A percentile compares a stretch with the other conserved stretches of the same genome.
Evolutionary conservation across 2,888 invertebrate genomes (phyloP).

Genomic region (Phalera bucephala): DNA sequence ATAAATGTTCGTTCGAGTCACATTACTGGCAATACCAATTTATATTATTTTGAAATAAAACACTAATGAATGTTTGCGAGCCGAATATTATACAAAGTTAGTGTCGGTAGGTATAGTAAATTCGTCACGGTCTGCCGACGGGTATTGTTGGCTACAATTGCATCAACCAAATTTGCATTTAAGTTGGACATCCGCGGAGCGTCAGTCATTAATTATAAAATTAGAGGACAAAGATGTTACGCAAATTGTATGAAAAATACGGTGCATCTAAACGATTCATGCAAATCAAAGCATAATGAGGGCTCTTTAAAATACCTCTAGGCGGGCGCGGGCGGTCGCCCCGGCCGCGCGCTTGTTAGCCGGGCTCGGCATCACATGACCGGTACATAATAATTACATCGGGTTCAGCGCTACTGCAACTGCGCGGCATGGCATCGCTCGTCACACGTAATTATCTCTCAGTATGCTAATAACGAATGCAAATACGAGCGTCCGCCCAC

Average conservation of each 20-base stretch:
- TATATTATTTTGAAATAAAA: conserved; percentile 43
- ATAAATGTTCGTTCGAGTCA: conserved; percentile 19
- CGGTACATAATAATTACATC: conserved; percentile 54
- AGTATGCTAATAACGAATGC: conserved; percentile 73
- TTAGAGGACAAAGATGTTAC: conserved; percentile 40
- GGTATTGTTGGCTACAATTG: conserved; percentile 67
- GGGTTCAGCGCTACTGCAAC: conserved; percentile 44
- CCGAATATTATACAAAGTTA: conserved; percentile 38
- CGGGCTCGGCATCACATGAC: conserved; percentile 38
- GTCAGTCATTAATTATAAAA: conserved; percentile 63
- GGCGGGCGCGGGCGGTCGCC: background rate
- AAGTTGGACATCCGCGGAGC: conserved; percentile 57
- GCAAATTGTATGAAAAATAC: conserved; percentile 29
- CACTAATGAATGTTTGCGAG: conserved; percentile 59
- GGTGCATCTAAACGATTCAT: conserved; percentile 32
- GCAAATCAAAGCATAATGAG: conserved; percentile 42
- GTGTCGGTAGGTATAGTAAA: conserved; percentile 48
- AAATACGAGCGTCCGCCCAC: conserved; percentile 58
- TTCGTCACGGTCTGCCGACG: conserved; percentile 63
- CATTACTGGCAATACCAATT: conserved; percentile 9
- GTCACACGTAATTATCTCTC: conserved; percentile 74
- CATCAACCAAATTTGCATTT: conserved; percentile 74
- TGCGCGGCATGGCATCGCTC: conserved; percentile 43
- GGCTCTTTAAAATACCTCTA: conserved; percentile 13
- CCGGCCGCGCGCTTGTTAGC: conserved; percentile 28